Conservation (phyloP, 2,113 vertebrate genomes). For the Pituophis catenifer region DNA sequence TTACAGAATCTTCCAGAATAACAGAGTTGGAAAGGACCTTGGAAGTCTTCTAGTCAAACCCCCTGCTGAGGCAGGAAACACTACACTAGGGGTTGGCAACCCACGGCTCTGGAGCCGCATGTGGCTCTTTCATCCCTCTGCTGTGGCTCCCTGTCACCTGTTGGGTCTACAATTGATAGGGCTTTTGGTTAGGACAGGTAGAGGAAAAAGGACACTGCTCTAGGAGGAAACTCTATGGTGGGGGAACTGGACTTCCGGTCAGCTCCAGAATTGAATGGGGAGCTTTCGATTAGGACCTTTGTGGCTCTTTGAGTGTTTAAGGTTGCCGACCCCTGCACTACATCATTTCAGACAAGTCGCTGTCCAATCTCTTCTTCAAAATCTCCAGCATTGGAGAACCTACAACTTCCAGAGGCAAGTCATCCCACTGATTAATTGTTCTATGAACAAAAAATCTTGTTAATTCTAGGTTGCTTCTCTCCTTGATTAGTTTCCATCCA, state of each 20-base stretch:
- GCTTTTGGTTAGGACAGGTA: too few species aligned
- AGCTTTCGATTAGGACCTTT: too few species aligned
- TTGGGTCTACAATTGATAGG: too few species aligned
- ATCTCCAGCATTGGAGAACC: background rate
- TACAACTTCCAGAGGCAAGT: background rate
- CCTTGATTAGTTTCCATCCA: background rate
- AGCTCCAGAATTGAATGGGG: too few species aligned
- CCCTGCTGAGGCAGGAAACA: background rate
- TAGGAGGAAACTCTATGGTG: too few species aligned
- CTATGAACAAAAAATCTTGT: background rate
- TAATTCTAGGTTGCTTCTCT: background rate
- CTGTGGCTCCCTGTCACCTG: too few species aligned
- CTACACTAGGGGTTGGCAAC: background rate
- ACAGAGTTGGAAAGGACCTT: background rate
- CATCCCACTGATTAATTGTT: background rate
- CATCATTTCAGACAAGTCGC: background rate
- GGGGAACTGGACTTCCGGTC: too few species aligned
- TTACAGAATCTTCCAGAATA: background rate
- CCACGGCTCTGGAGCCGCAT: too few species aligned
- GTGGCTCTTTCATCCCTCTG: too few species aligned
- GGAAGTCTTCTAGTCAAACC: background rate
- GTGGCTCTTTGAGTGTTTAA: too few species aligned
- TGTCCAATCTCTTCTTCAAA: background rate
- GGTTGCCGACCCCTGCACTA: too few species aligned
- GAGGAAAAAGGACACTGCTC: too few species aligned